Percentiles rank a stretch among this genome's conserved stretches.
Conservation (phyloP, 1,140 invertebrate genomes). For the Eulimnadia texana region DNA sequence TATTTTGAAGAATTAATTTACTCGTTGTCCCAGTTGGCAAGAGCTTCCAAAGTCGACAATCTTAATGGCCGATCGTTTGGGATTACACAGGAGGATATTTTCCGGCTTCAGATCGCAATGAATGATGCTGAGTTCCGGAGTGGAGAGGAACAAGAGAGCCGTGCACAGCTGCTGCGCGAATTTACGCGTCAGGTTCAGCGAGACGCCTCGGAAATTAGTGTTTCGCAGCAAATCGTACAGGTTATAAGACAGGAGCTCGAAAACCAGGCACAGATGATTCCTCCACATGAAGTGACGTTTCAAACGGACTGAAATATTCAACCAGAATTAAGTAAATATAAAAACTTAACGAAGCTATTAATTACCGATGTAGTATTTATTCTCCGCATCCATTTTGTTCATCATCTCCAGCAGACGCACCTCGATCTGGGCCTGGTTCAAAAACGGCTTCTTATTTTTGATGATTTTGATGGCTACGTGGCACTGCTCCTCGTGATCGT, state of each 20-base stretch:
- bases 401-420: constrained; percentile 98
- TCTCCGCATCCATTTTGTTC: constrained; percentile 95
- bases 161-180: constrained; percentile 98
- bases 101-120: constrained; percentile 99
- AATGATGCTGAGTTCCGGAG: constrained; percentile 98
- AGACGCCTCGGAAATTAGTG: constrained; percentile 98
- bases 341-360: no score
- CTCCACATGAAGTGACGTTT: constrained; percentile 99
- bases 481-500: constrained; percentile 91
- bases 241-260: constrained; percentile 98
- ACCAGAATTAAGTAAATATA: constrained; percentile 17
- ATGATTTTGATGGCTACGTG: constrained; percentile 99
- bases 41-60: constrained; percentile 99
- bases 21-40: constrained; percentile 94
- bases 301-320: constrained; percentile 77
- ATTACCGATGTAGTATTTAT: constrained; percentile 99
- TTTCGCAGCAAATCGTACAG: constrained; percentile 97
- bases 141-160: constrained; percentile 93
- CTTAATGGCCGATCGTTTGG: constrained; percentile 97
- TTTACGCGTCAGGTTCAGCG: constrained; percentile 96
- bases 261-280: constrained; percentile 98
- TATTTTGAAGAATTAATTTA: constrained; percentile 37
- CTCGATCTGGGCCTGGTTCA: constrained; percentile 99
- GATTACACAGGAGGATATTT: constrained; percentile 98
- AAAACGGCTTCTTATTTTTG: constrained; percentile 99